Evolutionary conservation across 2,797 vertebrate genomes (phyloP), one percentile per base, ranked within the genome.

Genomic region (Hylomyscus alleni): DNA sequence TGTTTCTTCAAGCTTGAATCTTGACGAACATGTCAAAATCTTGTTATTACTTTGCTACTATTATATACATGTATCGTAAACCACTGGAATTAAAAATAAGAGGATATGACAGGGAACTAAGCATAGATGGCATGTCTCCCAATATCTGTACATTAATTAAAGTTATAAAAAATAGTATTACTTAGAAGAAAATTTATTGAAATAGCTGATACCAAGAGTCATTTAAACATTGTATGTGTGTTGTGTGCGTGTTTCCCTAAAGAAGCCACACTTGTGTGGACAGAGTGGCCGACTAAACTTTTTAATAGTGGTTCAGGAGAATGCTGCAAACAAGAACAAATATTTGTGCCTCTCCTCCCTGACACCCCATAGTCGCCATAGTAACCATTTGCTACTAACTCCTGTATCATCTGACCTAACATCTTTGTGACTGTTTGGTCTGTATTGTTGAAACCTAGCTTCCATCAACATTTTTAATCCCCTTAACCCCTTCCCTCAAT

Each of bases 1-100:
- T 77, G 50, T 15, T 62, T 89, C 50, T 95, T 95, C 44, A 86
- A 89, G 29, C 17, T 80, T 72, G n/a, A 87, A 89, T 86, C 24
- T 60, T 84, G 3, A 77, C 67, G 6, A 73, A 90, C 3, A 4
- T 22, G 90, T 13, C 31, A 87, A 90, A 12, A 8, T 54, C 83
- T 92, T 83, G 17, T 15, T 84, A 37, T 87, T 85, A 92, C 52
- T 50, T 95, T 6, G 40, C 91, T 31, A 44, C 10, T 62, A 47
- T 12, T 20, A 24, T 92, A 13, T 60, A n/a, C 44, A 24, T n/a
- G 11, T 12, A 52, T 67, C 50, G 31, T 24, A 24, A 24, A 52
- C 19, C 12, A 34, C 44, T 24, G 44, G 44, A 34, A 15, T 11
- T 89, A 96, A 96, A 82, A 89, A 56, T 54, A 29, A 9, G 12